Evolutionary conservation across 2,888 invertebrate species (phyloP).

Genomic region (Hololepta plana): DNA sequence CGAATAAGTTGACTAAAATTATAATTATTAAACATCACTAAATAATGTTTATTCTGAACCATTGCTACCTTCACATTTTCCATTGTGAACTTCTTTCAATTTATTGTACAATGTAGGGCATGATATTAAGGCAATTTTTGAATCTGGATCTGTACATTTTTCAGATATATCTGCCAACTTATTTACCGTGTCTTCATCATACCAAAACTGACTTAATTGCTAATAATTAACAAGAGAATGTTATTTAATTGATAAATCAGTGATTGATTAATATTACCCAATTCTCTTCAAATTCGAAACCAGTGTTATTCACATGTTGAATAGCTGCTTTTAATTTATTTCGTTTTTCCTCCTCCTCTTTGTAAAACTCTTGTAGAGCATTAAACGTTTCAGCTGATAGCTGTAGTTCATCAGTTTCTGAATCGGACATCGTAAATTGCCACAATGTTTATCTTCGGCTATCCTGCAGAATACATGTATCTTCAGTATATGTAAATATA

Average conservation of each 20-base stretch:
- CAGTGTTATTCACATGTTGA: conserved; percentile 18
- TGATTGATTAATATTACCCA: conserved; percentile 39
- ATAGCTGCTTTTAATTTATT: conserved; percentile 17
- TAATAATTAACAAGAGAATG: conserved; percentile 22
- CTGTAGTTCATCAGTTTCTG: conserved; percentile 40
- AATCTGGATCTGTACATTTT: conserved; percentile 31
- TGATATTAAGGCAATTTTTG: conserved; percentile 65
- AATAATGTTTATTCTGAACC: conserved; percentile 11
- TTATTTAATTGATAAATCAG: conserved; percentile 1
- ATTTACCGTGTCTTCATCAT: conserved; percentile 61
- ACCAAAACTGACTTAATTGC: conserved; percentile 99
- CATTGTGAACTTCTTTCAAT: conserved; percentile 33
- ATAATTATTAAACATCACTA: conserved; percentile 4
- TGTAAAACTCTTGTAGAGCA: conserved; percentile 60
- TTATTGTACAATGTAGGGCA: conserved; percentile 72
- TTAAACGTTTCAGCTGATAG: conserved; percentile 53
- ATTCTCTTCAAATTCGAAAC: conserved; percentile 52
- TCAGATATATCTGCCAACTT: conserved; percentile 49
- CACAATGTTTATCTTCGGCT: too few species aligned
- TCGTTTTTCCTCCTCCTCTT: conserved; percentile 45
- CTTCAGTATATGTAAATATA: too few species aligned
- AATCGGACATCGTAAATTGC: too few species aligned
- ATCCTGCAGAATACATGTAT: too few species aligned
- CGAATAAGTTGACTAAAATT: conserved; percentile 52
- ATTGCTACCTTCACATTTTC: conserved; percentile 29